Evolutionary conservation across 2,797 vertebrate species (phyloP).

Genomic region (Halcyon smyrnensis): DNA sequence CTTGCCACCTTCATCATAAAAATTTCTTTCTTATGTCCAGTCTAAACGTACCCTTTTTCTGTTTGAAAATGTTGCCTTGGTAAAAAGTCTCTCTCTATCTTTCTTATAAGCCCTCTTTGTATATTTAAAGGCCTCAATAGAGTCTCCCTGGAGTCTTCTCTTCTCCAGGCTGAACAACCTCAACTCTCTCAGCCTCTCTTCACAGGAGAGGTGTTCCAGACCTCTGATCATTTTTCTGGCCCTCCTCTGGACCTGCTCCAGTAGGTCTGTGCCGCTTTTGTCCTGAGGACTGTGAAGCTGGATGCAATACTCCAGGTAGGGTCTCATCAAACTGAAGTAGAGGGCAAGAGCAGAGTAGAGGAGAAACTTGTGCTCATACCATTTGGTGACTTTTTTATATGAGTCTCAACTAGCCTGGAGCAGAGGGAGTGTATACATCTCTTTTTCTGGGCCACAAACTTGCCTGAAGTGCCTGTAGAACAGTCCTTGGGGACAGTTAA

Average conservation of each 20-base stretch:
- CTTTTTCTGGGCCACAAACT: background rate
- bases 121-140: background rate
- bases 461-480: background rate
- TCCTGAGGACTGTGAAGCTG: background rate
- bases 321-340: background rate
- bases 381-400: background rate
- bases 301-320: background rate
- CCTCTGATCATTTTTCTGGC: background rate
- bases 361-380: background rate
- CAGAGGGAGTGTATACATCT: background rate
- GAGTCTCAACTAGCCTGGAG: background rate
- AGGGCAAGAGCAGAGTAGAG: background rate
- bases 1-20: background rate
- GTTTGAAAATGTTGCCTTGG: background rate
- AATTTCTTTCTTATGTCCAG: background rate
- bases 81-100: background rate
- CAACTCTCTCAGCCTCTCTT: background rate
- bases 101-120: background rate
- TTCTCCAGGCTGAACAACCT: background rate
- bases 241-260: background rate
- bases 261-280: background rate
- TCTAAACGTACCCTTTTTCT: background rate
- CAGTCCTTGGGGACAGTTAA: background rate
- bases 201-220: background rate
- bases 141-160: background rate